phyloP scores from a whole-genome alignment of 2,113 vertebrate genomes.

The Dascyllus trimaculatus region DNA sequence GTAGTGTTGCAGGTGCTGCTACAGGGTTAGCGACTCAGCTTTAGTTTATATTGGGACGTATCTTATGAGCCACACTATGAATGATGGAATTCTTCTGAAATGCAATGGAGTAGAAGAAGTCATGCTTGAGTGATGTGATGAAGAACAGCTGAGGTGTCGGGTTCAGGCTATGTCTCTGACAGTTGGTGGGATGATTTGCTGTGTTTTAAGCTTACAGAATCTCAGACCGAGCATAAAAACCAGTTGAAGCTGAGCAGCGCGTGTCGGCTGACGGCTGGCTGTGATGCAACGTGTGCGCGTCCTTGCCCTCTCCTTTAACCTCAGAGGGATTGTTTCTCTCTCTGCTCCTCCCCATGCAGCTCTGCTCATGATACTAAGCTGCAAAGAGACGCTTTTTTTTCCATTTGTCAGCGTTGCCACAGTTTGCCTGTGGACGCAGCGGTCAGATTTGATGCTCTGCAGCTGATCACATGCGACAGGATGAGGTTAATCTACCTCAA shows the following conservation, averaged over 20 bases:
- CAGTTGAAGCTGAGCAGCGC: slow-evolving; percentile 9
- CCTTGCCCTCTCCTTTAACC: slow-evolving; percentile 63
- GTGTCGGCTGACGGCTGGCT: slow-evolving; percentile 3
- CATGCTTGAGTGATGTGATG: too few species aligned
- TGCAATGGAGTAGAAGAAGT: too few species aligned
- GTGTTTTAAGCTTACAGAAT: not conserved
- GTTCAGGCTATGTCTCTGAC: not conserved
- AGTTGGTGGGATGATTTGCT: not conserved
- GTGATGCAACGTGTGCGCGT: slow-evolving; percentile 50
- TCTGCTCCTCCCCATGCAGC: not conserved
- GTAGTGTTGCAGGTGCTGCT: too few species aligned
- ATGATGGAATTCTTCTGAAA: too few species aligned
- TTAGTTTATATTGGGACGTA: too few species aligned
- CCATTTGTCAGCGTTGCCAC: slow-evolving; percentile 24
- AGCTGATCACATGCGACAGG: slow-evolving; percentile 31
- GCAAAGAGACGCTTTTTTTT: slow-evolving; percentile 42
- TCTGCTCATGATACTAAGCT: slow-evolving; percentile 41
- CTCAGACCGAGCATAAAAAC: not conserved
- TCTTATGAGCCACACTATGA: too few species aligned
- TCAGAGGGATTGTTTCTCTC: slow-evolving; percentile 30
- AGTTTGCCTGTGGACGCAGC: slow-evolving; percentile 19
- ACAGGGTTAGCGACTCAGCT: too few species aligned
- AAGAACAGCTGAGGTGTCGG: not conserved
- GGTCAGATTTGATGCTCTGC: slow-evolving; percentile 31
- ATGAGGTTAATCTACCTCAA: slow-evolving; percentile 49